Evolutionary conservation across 2,113 vertebrate species (phyloP), one percentile per base, ranked within the genome.

Genomic region (Delphinapterus leucas): DNA sequence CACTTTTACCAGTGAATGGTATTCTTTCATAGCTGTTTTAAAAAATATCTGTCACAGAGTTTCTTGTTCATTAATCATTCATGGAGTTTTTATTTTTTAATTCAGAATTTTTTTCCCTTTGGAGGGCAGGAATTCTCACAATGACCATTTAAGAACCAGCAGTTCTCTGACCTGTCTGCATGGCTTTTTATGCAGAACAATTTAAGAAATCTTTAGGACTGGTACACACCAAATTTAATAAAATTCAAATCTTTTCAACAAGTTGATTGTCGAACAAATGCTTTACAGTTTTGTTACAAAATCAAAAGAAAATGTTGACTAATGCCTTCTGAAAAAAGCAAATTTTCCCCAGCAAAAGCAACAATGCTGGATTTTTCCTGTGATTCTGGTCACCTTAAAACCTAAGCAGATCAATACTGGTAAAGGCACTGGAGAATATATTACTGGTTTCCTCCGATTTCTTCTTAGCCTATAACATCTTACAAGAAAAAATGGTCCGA

Each of bases 391-490:
- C 96, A 96, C 97, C 88, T 91, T 93, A 96, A 91, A 91, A 97
- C 90, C 95, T 71, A 38, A 92, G 95, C 81, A 89, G 92, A 67
- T 87, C 73, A 79, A 76, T 97, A 95, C 95, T 92, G 81, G 3
- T 84, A 94, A 98, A 77, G 92, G 92, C 79, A 82, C 96, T 97
- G 81, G 91, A 97, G 93, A 97, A 97, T 86, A 95, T 88, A 85
- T 97, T 93, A 92, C 87, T 81, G 68, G 44, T 96, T 98, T 98
- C 95, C 95, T 94, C 76, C 70, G 74, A 53, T 74, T 96, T 96
- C 97, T 98, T 93, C 97, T 97, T 96, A 98, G 97, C 73, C 84
- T 98, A 49, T 88, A 61, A 88, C 93, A 94, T 95, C 89, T 97
- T 89, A 74, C 89, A 94, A 98, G 98, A 97, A 92, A 95, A 88